Evolutionary conservation across 92 coral and sea anemone species (phyloP).

Genomic region (Zoanthus gigantus): DNA sequence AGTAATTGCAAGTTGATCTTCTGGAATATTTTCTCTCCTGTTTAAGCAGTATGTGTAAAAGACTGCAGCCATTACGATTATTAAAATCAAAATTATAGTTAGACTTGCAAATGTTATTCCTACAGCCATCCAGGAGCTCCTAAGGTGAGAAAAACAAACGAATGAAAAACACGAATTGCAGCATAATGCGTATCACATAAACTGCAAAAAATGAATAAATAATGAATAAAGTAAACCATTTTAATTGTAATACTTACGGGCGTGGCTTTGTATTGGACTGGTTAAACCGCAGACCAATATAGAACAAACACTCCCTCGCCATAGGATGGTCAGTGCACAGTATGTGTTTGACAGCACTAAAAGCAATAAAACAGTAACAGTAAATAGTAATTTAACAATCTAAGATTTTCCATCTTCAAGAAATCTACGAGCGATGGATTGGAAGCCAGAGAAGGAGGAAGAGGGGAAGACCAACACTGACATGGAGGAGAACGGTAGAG

Average conservation of each 20-base stretch:
- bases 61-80: constrained; percentile 8
- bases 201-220: no score
- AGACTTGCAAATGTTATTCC: constrained; percentile 27
- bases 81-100: constrained; percentile 9
- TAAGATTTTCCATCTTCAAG: no score
- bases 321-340: constrained; percentile 74
- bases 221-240: no score
- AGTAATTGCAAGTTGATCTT: constrained; percentile 19
- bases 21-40: not conserved
- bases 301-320: constrained; percentile 60
- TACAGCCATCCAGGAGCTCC: constrained; percentile 12
- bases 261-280: not conserved
- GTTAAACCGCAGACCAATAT: constrained; percentile 18
- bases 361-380: not conserved
- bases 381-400: no score
- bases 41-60: not conserved
- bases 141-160: not conserved
- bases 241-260: not conserved
- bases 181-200: no score
- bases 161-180: not conserved
- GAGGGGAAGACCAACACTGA: no score
- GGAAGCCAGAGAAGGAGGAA: no score
- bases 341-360: constrained; percentile 62
- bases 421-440: no score
- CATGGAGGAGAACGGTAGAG: no score